A percentile compares a stretch with the other conserved stretches of the same genome.
These are phyloP conservation scores for Psilopsiagon aymara DNA, from an alignment of 2,113 vertebrate genomes.

Conservation along the genomic window DNA sequence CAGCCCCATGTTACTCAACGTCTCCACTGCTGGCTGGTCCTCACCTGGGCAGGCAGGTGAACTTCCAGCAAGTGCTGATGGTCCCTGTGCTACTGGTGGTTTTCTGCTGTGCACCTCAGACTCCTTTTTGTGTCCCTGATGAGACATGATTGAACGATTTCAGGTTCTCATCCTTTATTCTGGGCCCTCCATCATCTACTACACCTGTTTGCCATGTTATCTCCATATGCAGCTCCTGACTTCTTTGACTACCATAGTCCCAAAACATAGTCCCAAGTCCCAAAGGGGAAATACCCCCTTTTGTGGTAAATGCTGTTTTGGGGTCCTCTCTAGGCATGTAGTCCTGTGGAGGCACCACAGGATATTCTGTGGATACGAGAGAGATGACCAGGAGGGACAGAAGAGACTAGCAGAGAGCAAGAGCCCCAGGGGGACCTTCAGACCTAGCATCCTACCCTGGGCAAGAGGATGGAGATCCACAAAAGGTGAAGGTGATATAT, in stretches of 20 bases:
- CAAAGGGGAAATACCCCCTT: background rate
- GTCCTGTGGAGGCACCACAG: background rate
- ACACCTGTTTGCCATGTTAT: background rate
- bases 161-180: background rate
- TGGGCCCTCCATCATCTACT: background rate
- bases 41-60: background rate
- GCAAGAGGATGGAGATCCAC: background rate
- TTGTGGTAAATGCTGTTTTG: fast-evolving
- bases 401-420: background rate
- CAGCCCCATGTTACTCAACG: background rate
- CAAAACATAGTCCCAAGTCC: no score
- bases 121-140: background rate
- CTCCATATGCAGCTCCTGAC: background rate
- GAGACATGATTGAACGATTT: fast-evolving
- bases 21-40: background rate
- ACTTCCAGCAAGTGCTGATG: background rate
- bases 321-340: background rate
- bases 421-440: background rate
- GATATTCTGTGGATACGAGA: background rate
- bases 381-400: background rate
- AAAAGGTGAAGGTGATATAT: background rate
- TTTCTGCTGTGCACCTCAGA: background rate
- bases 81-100: background rate
- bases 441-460: background rate
- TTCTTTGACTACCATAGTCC: background rate